These are phyloP conservation scores for Brienomyrus brachyistius DNA, from an alignment of 2,113 vertebrate genomes.

Conservation along the genomic window DNA sequence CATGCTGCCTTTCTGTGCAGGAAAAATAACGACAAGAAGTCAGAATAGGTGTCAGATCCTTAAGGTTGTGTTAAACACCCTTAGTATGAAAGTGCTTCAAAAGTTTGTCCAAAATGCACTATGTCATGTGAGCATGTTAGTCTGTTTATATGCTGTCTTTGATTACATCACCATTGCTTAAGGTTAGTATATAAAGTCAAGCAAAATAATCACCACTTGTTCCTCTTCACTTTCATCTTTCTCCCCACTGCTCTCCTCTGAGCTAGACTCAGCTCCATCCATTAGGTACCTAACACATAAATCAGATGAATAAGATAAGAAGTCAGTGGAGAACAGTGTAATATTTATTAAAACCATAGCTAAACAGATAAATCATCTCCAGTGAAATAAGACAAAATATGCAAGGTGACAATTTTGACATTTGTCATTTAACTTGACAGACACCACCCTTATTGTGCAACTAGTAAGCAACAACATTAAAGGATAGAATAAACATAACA, in stretches of 20 bases:
- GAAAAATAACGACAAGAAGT: not conserved
- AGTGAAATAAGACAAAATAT: not conserved
- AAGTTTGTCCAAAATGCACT: not conserved
- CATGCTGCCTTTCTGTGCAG: conserved; percentile 26
- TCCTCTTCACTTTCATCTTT: conserved; percentile 50
- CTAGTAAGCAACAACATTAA: not conserved
- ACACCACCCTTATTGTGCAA: not conserved
- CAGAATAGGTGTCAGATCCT: not conserved
- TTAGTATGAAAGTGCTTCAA: not conserved
- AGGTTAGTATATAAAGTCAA: not conserved
- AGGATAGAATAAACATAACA: not conserved
- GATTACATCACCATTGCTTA: not conserved
- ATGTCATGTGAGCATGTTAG: not conserved
- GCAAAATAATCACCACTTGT: conserved; percentile 27
- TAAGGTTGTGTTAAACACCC: no score
- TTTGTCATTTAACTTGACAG: not conserved
- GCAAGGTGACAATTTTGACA: not conserved
- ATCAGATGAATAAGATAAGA: conserved; percentile 5
- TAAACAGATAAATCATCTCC: not conserved
- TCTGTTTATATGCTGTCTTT: not conserved
- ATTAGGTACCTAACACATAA: conserved; percentile 65
- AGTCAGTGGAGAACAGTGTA: conserved; percentile 18
- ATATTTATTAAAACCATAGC: conserved; percentile 10
- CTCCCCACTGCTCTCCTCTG: conserved; percentile 57
- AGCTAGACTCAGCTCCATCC: conserved; percentile 68